A percentile compares a stretch with the other conserved stretches of the same genome.
Evolutionary conservation across 2,797 vertebrate species (phyloP).

Genomic region (Neosilurus hyrtlii): DNA sequence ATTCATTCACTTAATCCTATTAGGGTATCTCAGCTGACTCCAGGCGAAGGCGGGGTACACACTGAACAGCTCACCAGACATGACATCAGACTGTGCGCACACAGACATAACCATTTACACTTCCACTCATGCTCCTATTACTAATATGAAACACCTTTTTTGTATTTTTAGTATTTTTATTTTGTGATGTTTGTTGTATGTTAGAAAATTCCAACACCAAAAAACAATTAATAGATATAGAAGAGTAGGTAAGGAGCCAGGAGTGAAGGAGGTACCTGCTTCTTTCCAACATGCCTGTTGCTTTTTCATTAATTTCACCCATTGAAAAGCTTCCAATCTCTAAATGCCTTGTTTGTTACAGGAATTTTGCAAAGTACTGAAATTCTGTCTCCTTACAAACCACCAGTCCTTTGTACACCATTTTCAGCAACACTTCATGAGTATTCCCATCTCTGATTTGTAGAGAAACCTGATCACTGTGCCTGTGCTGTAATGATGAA

Average conservation of each 20-base stretch:
- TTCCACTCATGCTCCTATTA: no score
- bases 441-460: slow-evolving; percentile 2
- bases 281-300: not conserved
- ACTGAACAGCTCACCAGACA: no score
- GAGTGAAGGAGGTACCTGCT: not conserved
- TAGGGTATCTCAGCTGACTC: no score
- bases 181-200: not conserved
- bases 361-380: not conserved
- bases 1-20: no score
- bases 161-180: not conserved
- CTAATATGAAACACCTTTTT: not conserved
- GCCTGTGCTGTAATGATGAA: slow-evolving; percentile 33
- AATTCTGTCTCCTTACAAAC: not conserved
- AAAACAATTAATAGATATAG: not conserved
- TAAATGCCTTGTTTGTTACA: not conserved
- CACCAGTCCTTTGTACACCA: slow-evolving; percentile 10
- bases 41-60: no score
- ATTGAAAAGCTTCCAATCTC: not conserved
- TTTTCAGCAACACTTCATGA: slow-evolving; percentile 22
- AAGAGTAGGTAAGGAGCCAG: not conserved
- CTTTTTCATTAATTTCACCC: not conserved
- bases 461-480: slow-evolving; percentile 39
- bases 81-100: no score
- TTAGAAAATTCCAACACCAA: not conserved
- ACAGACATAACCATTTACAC: no score